Base-by-base conservation (phyloP, 2,113 vertebrate genomes). In the Lasiurus cinereus region DNA sequence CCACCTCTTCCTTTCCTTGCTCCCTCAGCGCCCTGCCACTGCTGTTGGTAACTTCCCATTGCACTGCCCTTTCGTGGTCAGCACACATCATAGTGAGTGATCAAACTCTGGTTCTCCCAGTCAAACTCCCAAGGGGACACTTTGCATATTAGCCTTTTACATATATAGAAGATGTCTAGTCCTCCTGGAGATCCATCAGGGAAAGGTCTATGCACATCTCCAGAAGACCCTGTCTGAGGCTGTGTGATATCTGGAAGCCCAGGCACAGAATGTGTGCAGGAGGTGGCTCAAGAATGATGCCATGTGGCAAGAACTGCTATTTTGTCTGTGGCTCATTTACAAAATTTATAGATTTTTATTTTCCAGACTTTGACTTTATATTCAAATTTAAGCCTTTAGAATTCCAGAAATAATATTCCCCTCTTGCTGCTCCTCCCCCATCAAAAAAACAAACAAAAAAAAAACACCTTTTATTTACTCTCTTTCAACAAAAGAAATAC, bases 241-340 rank as follows among this genome's bases (percentile, higher is more conserved):
- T 36, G 27, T 24, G 21, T 48, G 8, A 46, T 67, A 6, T 52
- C 52, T 77, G 48, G 52, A 82, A 54, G 13, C 52, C 39, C 21
- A 73, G 80, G 72, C 21, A 52, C 22, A 80, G 33, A 80, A 39
- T 21, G 7, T 84, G 15, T 80, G 13, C 36, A 1, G 6, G 0
- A 18, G 12, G 52, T 24, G 36, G 77, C 21, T 80, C 52, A 27
- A 24, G 15, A 29, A 50, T 31, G n/a, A 59, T 31, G 31, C 43
- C 48, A 56, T 15, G 11, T 77, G 52, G 50, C 36, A 79, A 56
- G 85, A 95, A 33, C 33, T 56, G 22, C 50, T 43, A 21, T 76
- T 93, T 87, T 94, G 29, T 79, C 46, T 24, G 24, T 64, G 29
- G 24, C 36, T 95, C 77, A 69, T 83, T 87, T 90, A 90, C 21